Evolutionary conservation across 2,888 invertebrate species (phyloP), one percentile per base, ranked within the genome.

Genomic region (Eupelmus urozonus): DNA sequence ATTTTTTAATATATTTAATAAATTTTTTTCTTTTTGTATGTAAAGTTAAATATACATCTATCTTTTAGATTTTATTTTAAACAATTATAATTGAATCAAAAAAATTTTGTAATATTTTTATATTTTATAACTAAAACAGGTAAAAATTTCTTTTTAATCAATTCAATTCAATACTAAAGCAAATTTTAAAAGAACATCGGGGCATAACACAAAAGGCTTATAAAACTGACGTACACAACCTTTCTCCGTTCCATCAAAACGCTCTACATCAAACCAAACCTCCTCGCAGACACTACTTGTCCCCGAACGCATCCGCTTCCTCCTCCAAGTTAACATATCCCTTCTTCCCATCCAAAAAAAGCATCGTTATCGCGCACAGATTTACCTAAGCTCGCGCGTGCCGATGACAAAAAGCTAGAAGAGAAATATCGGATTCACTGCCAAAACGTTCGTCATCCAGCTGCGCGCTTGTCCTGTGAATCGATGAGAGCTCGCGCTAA

Each of bases 391-490:
- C 34, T n/a, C 18, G 42, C 67, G 65, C 66, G 67, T 60, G 67
- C 55, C 13, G 60, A 60, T 27, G 70, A 79, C 66, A 79, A 62
- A 71, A 79, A 71, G 78, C 78, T 29, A 75, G 34, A 60, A 45
- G 16, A 53, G 20, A 53, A 75, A 75, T 73, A 74, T 74, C 73
- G 49, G 23, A 72, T 72, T 72, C 63, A 23, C 23, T 20, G 66
- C 25, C 27, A 11, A 51, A 9, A 63, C 2, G 16, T 20, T 20
- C 18, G 13, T 13, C 23, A 7, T 16, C 18, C 69, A 49, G 62
- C 62, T 53, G 53, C 49, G n/a, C 3, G 57, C n/a, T 23, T 18
- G 2, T 18, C 16, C 9, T 13, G 13, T 40, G n/a, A 60, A 51
- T 59, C 42, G 27, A 57, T 20, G 57, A 13, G 18, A 13, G n/a